Evolutionary conservation across 53 echinoderm and acorn worm genomes (phyloP).

Genomic region (Echinarachnius parma): DNA sequence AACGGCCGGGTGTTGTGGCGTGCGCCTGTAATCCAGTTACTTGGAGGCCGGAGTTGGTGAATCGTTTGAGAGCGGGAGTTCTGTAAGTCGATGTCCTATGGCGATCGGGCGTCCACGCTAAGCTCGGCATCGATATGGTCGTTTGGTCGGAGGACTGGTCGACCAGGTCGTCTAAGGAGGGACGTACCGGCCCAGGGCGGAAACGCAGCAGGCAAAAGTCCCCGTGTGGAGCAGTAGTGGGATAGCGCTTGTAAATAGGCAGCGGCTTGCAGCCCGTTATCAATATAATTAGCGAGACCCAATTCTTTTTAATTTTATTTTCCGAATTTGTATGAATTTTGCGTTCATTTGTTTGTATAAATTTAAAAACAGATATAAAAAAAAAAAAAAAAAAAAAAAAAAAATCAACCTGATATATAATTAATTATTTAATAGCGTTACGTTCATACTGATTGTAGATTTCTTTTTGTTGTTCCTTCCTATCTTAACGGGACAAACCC

Average conservation of each 20-base stretch:
- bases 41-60: constrained; percentile 89
- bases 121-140: constrained; percentile 99
- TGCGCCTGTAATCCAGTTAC: constrained; percentile 99
- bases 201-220: constrained; percentile 99
- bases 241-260: constrained; percentile 76
- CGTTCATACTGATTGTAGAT: too few relatives aligned
- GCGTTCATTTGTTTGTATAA: too few relatives aligned
- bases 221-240: constrained; percentile 97
- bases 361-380: too few relatives aligned
- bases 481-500: too few relatives aligned
- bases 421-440: too few relatives aligned
- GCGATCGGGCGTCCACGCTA: constrained; percentile 99
- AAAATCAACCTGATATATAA: too few relatives aligned
- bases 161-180: constrained; percentile 99
- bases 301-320: constrained; percentile 43
- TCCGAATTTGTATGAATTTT: too few relatives aligned
- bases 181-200: constrained; percentile 99
- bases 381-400: too few relatives aligned
- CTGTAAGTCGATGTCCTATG: constrained; percentile 93
- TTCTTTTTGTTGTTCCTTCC: too few relatives aligned
- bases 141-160: constrained; percentile 74
- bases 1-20: constrained; percentile 97
- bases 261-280: constrained; percentile 64
- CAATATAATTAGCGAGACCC: constrained; percentile 60
- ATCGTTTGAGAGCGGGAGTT: constrained; percentile 96